These are phyloP conservation scores for Chalcis sispes DNA, from an alignment of 2,888 invertebrate species.

Conservation along the genomic window DNA sequence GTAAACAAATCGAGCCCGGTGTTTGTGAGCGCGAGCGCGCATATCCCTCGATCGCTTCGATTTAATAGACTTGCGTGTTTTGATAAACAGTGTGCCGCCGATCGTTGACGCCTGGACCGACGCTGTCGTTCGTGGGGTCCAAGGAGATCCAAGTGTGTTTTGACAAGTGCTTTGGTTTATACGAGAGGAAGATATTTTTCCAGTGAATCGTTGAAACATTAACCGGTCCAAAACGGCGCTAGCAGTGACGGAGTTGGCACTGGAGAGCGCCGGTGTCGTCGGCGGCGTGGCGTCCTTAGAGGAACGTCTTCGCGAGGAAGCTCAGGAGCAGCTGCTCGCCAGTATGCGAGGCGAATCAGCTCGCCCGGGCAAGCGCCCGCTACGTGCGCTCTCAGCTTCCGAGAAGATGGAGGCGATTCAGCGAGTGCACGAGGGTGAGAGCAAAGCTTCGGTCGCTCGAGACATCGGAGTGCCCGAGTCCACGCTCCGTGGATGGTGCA, in stretches of 20 bases:
- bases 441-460: slow-evolving; percentile 90
- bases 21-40: too few species aligned
- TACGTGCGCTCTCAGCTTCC: slow-evolving; percentile 85
- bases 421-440: slow-evolving; percentile 89
- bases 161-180: too few species aligned
- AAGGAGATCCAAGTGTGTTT: too few species aligned
- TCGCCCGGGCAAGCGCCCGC: slow-evolving; percentile 85
- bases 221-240: slow-evolving; percentile 56
- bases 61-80: too few species aligned
- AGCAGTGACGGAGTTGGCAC: slow-evolving; percentile 56
- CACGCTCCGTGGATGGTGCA: slow-evolving; percentile 91
- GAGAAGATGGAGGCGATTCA: slow-evolving; percentile 90
- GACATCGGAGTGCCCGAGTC: slow-evolving; percentile 92
- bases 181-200: not conserved
- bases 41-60: too few species aligned
- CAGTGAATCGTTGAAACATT: not conserved
- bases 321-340: slow-evolving; percentile 59
- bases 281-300: slow-evolving; percentile 56
- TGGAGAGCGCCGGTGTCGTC: slow-evolving; percentile 60
- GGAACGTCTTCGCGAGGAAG: slow-evolving; percentile 61
- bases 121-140: too few species aligned
- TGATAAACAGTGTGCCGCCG: too few species aligned
- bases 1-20: too few species aligned
- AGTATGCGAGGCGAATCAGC: slow-evolving; percentile 78
- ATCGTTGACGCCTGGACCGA: not conserved